Evolutionary conservation across 2,113 vertebrate genomes (phyloP).

Genomic region (Hymenochirus boettgeri): DNA sequence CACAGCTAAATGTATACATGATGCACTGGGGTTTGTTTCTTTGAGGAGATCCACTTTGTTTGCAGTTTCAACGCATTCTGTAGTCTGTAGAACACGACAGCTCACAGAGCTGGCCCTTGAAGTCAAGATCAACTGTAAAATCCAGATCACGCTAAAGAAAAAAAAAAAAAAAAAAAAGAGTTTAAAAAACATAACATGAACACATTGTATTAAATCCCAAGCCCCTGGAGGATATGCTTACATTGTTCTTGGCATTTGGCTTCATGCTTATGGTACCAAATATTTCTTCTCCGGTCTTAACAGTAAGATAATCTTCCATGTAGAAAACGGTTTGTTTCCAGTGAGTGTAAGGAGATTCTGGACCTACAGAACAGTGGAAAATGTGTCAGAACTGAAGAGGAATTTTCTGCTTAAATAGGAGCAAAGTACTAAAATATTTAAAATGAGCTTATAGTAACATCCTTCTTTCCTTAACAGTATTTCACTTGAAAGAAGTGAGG

Average conservation of each 20-base stretch:
- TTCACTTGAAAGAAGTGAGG: no score
- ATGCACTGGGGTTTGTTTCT: conserved; percentile 13
- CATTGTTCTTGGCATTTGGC: conserved; percentile 89
- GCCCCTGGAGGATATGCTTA: conserved; percentile 59
- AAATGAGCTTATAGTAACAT: no score
- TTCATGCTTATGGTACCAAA: conserved; percentile 90
- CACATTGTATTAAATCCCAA: background rate
- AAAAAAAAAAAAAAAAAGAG: no score
- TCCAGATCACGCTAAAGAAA: conserved; percentile 81
- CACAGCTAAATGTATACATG: conserved; percentile 38
- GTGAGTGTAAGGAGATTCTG: conserved; percentile 89
- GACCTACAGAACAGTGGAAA: conserved; percentile 59
- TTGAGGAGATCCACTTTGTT: conserved; percentile 14
- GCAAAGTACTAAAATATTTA: no score
- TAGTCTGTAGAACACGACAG: conserved; percentile 87
- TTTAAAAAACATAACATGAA: background rate
- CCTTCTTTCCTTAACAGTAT: no score
- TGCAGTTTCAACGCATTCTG: conserved; percentile 73
- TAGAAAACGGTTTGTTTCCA: conserved; percentile 96
- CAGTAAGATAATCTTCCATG: conserved; percentile 87
- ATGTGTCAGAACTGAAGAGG: no score
- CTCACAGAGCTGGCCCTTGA: conserved; percentile 89
- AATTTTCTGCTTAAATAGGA: no score
- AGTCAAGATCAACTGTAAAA: conserved; percentile 87
- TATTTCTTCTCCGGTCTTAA: conserved; percentile 90